Base-by-base conservation (phyloP, 2,113 vertebrate species). In the Varanus komodoensis region DNA sequence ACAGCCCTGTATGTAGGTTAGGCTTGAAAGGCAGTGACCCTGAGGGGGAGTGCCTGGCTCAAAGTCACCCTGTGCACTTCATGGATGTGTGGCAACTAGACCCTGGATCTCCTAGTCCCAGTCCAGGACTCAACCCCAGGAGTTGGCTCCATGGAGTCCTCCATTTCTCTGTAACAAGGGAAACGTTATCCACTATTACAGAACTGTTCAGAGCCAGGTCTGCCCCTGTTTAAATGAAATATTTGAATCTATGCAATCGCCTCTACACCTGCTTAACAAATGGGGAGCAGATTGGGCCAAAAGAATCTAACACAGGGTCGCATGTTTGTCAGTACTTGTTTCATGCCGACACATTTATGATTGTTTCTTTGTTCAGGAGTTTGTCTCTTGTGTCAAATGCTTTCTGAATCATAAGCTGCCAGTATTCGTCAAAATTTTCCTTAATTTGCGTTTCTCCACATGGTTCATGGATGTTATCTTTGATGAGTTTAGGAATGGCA, bases 381-480 rank as follows among this genome's bases (percentile, higher is more conserved):
- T 86, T 86, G 64, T 48, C 19, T 86, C 34, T 61, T 50, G 50
- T 21, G 23, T 44, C 32, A 74, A 34, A 8, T 29, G n/a, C 12
- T 57, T 57, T 29, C 54, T 29, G 52, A n/a, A 69, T 64, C 19
- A 38, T 57, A 50, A 73, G 27, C 4, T n/a, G 11, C 4, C 32
- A 32, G 9, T 73, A 15, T 71, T 80, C 1, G 21, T 77, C 14
- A 29, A 71, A 71, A 48, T 1, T 73, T 89, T 97, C 97, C 96
- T 98, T 97, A 96, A 96, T 94, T 19, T 54, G 1, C 74, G 11
- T 15, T 92, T 32, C 84, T 25, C 5, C 95, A 98, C 95, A 0
- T 98, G 97, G 97, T 97, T 98, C 94, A 93, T 97, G 90, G 93
- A 68, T 1, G 0, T 92, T 61, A 93, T 97, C 94, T 94, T 91